Base-by-base conservation (phyloP, 2,888 invertebrate genomes). In the Nephrotoma flavescens region DNA sequence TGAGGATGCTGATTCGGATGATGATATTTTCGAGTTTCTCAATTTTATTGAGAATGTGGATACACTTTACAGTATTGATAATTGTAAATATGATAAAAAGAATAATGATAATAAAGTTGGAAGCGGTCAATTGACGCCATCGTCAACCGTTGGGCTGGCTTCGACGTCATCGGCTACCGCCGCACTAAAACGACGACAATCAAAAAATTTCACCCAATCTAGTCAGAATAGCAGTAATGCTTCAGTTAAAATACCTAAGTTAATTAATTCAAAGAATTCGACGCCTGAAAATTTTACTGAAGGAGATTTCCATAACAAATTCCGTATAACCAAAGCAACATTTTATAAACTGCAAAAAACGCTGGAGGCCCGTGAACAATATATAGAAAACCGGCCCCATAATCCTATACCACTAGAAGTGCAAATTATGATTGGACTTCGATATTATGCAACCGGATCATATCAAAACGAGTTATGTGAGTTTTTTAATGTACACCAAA, bases 41-140 rank as follows among this genome's bases (percentile, higher is more conserved):
- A 84, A 84, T 84, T 84, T 84, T 84, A 84, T 84, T 6, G 84
- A 84, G n/a, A 84, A 84, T 84, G 84, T 84, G n/a, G 84, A 84
- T n/a, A 7, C 42, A 42, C 42, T 84, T 15, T 84, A 15, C 42
- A 9, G 71, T 71, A 71, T 71, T 71, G 71, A 71, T 71, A 71
- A 11, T 31, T 31, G 31, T 31, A 71, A 71, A 71, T 9, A 3
- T 71, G 84, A 84, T 84, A 84, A 84, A 42, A 84, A 84, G 12
- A 42, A 84, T 84, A 47, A 47, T 47, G 9, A 84, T 84, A 12
- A 84, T 84, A 42, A 41, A 15, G 15, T 84, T 84, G 42, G 42
- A 15, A 42, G 84, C n/a, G 42, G 42, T 42, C 41, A 42, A 42
- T 42, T 42, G 42, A 9, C 84, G 42, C 7, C 84, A 84, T 7